Evolutionary conservation across 1,140 invertebrate genomes (phyloP).

Genomic region (Melanaphis sacchari): DNA sequence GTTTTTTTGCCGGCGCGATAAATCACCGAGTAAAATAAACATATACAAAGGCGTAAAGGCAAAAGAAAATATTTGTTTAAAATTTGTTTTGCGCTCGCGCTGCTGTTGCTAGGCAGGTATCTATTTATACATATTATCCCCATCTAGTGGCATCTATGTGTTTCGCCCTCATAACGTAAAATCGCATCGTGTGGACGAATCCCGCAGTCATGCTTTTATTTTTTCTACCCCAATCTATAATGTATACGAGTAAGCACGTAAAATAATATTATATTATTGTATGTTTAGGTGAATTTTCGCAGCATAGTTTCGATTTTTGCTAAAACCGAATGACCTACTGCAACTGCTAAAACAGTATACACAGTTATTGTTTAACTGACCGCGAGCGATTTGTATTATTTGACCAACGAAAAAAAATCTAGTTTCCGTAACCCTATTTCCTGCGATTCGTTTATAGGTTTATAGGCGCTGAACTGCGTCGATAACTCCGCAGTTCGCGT

Average conservation of each 20-base stretch:
- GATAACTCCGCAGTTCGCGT: neutral
- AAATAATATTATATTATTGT: neutral
- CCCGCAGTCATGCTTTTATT: neutral
- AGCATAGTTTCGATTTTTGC: neutral
- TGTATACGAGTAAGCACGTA: neutral
- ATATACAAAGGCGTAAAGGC: slow-evolving; percentile 40
- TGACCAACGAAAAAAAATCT: neutral
- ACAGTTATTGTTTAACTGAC: neutral
- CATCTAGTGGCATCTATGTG: no score
- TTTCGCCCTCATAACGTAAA: neutral
- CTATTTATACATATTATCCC: neutral
- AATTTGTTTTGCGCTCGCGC: neutral
- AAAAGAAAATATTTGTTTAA: slow-evolving; percentile 42
- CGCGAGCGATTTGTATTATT: neutral
- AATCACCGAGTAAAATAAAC: slow-evolving; percentile 36
- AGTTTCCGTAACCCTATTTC: neutral
- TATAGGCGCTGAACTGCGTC: neutral
- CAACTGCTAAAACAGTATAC: neutral
- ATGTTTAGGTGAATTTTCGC: neutral
- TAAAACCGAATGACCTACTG: neutral
- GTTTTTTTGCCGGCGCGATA: neutral
- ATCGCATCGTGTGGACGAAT: neutral
- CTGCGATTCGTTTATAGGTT: neutral
- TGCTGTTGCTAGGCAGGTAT: neutral
- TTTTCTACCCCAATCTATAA: neutral